These are phyloP conservation scores for Nothocercus nigrocapillus DNA, from an alignment of 2,113 vertebrate species.

Conservation along the genomic window DNA sequence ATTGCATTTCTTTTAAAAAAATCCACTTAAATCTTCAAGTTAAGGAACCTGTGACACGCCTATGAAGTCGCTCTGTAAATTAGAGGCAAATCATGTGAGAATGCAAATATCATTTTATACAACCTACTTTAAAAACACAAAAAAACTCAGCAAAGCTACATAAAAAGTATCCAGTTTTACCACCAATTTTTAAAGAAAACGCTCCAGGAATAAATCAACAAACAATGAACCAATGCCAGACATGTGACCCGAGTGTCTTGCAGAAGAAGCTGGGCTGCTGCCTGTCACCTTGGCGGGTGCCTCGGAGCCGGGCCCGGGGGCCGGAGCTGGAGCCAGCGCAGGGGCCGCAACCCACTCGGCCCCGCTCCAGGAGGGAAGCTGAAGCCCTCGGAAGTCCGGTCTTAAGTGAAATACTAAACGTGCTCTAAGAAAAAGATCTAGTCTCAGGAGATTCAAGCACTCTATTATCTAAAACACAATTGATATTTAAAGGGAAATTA, in stretches of 20 bases:
- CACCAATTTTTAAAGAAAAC: not conserved
- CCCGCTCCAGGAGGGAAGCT: not conserved
- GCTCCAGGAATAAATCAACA: not conserved
- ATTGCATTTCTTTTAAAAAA: not conserved
- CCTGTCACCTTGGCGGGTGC: constrained; percentile 41
- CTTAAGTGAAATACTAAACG: not conserved
- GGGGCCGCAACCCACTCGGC: not conserved
- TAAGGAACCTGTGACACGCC: constrained; percentile 1
- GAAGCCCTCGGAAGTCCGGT: not conserved
- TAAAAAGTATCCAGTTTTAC: not conserved
- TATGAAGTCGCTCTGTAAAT: constrained; percentile 48
- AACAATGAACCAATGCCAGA: not conserved
- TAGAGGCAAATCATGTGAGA: not conserved
- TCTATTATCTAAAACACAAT: not conserved
- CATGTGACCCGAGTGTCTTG: not conserved
- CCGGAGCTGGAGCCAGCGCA: not conserved
- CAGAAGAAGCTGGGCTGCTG: constrained; percentile 1
- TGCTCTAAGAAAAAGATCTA: not conserved
- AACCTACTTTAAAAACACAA: not conserved
- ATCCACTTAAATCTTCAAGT: constrained; percentile 26
- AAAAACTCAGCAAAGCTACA: not conserved
- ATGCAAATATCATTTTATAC: not conserved
- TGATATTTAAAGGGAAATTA: not conserved
- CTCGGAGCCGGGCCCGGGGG: constrained; percentile 20
- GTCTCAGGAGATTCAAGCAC: not conserved